Percentiles rank a stretch among this genome's conserved stretches.
Conservation (phyloP, 1,140 invertebrate genomes). For the Micrasema minimum region DNA sequence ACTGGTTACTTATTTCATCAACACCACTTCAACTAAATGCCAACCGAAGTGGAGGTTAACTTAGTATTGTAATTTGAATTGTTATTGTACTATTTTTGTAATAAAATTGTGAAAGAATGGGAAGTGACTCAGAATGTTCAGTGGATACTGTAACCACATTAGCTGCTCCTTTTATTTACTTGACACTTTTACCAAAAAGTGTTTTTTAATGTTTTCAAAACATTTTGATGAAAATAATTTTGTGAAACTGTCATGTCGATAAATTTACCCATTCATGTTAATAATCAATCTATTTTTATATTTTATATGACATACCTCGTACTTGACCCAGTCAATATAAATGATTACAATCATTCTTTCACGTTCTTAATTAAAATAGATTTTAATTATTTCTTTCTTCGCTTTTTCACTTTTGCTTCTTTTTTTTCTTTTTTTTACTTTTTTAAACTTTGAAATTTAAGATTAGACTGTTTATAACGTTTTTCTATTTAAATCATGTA, state of each 20-base stretch:
- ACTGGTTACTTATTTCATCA: too few species aligned
- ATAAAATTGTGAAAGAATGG: conserved; percentile 52
- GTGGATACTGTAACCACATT: conserved; percentile 26
- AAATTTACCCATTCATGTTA: conserved; percentile 21
- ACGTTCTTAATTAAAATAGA: conserved; percentile 44
- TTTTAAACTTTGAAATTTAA: conserved; percentile 32
- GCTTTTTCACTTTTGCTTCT: conserved; percentile 28
- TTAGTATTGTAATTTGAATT: conserved; percentile 3
- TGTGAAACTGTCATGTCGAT: conserved; percentile 18
- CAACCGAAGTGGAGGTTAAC: conserved; percentile 4
- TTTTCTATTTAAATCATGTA: conserved; percentile 33
- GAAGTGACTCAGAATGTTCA: conserved; percentile 38
- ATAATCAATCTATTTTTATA: conserved; percentile 48
- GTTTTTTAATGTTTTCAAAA: conserved; percentile 13
- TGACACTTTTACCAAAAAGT: conserved; percentile 27
- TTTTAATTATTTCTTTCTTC: conserved; percentile 35
- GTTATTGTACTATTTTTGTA: conserved; percentile 18
- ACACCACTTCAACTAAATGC: background rate
- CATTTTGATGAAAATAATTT: conserved; percentile 18
- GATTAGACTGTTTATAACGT: conserved; percentile 10
- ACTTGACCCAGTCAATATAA: conserved; percentile 48
- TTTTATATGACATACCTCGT: conserved; percentile 44
- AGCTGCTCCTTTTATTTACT: conserved; percentile 15
- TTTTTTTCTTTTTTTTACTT: conserved; percentile 30
- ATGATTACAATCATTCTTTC: conserved; percentile 52